Conservation (phyloP, 2,797 vertebrate genomes). For the Myotis pilosus region DNA sequence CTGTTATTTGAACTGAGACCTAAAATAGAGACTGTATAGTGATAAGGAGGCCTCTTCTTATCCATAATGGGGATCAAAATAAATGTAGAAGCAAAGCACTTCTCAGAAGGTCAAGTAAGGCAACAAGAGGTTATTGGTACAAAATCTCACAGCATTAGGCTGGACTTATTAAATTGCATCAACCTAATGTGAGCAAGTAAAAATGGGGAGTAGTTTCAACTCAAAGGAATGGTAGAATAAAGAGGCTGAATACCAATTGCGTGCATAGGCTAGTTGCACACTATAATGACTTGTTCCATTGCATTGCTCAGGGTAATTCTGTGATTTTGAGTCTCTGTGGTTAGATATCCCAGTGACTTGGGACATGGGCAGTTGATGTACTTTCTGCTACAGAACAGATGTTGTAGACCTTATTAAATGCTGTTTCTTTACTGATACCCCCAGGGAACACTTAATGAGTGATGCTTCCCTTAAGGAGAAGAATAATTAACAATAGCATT, state of each 20-base stretch:
- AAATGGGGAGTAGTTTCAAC: background rate
- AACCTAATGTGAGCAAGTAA: background rate
- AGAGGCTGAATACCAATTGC: background rate
- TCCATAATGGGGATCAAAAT: background rate
- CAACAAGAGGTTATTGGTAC: background rate
- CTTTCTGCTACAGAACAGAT: constrained; percentile 38
- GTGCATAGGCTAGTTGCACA: constrained; percentile 18
- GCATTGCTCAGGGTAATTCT: constrained; percentile 34
- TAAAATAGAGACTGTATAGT: background rate
- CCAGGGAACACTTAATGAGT: constrained; percentile 60
- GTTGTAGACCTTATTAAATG: constrained; percentile 49
- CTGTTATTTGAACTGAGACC: background rate
- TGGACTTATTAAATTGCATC: background rate
- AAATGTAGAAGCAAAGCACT: background rate
- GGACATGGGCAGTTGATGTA: background rate
- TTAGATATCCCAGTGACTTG: constrained; percentile 8
- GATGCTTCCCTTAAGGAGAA: constrained; percentile 63
- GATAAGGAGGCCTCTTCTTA: background rate
- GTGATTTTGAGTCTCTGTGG: constrained; percentile 30
- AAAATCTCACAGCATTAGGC: background rate
- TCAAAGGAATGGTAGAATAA: background rate
- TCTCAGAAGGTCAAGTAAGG: background rate
- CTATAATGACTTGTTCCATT: constrained; percentile 33
- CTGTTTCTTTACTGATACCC: constrained; percentile 40
- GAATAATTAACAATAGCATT: constrained; percentile 72